Base-by-base conservation (phyloP, 2,797 vertebrate genomes). In the Podarcis siculus region DNA sequence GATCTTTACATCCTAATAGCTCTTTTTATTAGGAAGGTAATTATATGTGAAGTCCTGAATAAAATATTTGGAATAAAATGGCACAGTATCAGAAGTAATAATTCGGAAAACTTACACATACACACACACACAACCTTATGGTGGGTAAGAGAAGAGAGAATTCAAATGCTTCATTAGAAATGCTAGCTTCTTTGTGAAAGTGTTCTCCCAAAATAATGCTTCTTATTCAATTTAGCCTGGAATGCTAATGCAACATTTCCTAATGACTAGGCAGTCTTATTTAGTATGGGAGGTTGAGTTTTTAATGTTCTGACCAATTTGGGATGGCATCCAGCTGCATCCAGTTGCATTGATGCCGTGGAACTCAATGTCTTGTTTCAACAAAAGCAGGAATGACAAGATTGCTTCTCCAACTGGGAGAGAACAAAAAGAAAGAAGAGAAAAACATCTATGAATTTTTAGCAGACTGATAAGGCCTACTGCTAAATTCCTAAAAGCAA, bases 11-110 rank as follows among this genome's bases (percentile, higher is more conserved):
- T 95, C 95, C 95, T 96, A 96, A 96, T 95, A 94, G 95, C 95
- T 96, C 95, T 92, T 96, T 97, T 96, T 96, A 96, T 96, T 95
- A 96, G 96, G 93, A 95, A 95, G 92, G 95, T 95, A 96, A 96
- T 97, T 96, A 95, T 94, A 96, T 95, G 94, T 92, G 94, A 95
- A 96, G 92, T 93, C 94, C 93, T 80, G 90, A 95, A 95, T 95
- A 93, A 96, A 96, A 96, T 95, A 96, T 96, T 96, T 96, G 90
- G 95, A 95, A 94, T 93, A 93, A 96, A 96, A 95, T 93, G 93
- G 95, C 95, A 93, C 93, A 91, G 93, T 94, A 94, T 96, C 92
- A 95, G 94, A 96, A 95, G 95, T 92, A 94, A 96, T 95, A 95
- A 96, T 95, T 96, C 94, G 93, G 93, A 93, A 96, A 92, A 87